phyloP scores from a whole-genome alignment of 2,113 vertebrate species.

The Physeter macrocephalus region DNA sequence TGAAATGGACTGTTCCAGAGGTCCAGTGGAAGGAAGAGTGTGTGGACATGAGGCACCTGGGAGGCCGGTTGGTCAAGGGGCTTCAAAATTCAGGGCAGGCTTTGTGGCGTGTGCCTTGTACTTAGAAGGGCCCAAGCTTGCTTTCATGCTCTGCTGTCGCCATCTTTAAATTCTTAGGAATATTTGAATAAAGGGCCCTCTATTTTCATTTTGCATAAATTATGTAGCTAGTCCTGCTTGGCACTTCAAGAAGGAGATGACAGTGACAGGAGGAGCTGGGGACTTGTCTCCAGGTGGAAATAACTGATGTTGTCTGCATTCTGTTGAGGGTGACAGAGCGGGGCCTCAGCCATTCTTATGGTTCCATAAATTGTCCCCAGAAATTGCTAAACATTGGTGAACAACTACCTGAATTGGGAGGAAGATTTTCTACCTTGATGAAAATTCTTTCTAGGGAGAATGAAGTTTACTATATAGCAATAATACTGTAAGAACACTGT shows the following conservation, averaged over 20 bases:
- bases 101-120: not conserved
- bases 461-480: not conserved
- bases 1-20: not conserved
- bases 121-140: not conserved
- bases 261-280: not conserved
- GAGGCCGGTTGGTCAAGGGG: rapidly evolving
- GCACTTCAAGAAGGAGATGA: not conserved
- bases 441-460: not conserved
- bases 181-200: not conserved
- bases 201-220: not conserved
- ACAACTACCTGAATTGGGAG: not conserved
- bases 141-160: not conserved
- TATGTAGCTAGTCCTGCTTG: not conserved
- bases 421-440: not conserved
- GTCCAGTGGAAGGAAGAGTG: not conserved
- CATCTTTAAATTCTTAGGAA: not conserved
- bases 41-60: too few relatives aligned
- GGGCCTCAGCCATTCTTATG: not conserved
- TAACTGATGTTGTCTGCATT: rapidly evolving
- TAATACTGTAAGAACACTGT: not conserved
- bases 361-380: not conserved
- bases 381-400: not conserved
- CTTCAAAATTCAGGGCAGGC: not conserved
- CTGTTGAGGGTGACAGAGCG: not conserved
- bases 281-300: too few relatives aligned